Conservation (phyloP, 2,797 vertebrate genomes). For the Microchirus variegatus region DNA sequence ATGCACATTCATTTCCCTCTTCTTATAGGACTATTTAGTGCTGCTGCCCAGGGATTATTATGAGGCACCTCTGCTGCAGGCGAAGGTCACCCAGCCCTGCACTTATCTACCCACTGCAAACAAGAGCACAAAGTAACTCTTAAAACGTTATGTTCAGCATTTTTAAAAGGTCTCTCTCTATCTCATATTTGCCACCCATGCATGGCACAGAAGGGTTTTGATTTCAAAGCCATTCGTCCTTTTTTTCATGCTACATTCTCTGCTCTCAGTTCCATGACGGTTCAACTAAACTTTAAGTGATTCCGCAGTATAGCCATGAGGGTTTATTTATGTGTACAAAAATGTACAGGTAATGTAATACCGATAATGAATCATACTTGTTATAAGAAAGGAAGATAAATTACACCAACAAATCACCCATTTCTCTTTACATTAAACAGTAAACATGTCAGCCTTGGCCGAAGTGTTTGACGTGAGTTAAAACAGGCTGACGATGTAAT, state of each 20-base stretch:
- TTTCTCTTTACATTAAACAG: not conserved
- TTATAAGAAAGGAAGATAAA: not conserved
- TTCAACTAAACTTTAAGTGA: not conserved
- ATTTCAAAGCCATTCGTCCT: slow-evolving; percentile 1
- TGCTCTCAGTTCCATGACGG: not conserved
- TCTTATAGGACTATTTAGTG: slow-evolving; percentile 90
- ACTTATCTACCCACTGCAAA: slow-evolving; percentile 50
- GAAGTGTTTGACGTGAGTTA: not conserved
- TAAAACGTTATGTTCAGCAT: not conserved
- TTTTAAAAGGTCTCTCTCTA: not conserved
- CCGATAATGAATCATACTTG: not conserved
- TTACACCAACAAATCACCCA: not conserved
- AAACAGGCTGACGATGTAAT: slow-evolving; percentile 1
- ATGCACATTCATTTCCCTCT: not conserved
- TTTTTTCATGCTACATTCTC: not conserved
- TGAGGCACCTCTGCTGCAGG: slow-evolving; percentile 85
- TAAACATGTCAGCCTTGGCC: not conserved
- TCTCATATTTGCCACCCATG: slow-evolving; percentile 3
- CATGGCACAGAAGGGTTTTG: not conserved
- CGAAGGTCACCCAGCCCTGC: slow-evolving; percentile 88
- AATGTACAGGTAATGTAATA: not conserved
- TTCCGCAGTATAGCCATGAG: not conserved
- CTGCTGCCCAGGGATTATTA: slow-evolving; percentile 92
- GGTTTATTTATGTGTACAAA: not conserved
- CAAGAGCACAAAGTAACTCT: slow-evolving; percentile 68